phyloP scores from a whole-genome alignment of 2,888 invertebrate genomes.

The Mesoligia furuncula region DNA sequence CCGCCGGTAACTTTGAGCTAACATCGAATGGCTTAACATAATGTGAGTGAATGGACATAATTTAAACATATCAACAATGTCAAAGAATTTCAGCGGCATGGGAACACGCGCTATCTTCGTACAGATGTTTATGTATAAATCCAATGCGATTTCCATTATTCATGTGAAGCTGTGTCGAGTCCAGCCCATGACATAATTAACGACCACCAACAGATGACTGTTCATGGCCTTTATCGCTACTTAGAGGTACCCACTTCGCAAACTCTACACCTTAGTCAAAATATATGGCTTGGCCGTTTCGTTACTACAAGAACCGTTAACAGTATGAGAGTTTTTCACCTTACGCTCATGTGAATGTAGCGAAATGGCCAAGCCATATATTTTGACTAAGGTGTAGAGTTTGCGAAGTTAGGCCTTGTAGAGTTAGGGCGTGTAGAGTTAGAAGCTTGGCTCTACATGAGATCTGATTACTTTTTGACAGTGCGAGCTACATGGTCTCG shows the following conservation, averaged over 20 bases:
- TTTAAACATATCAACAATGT: background rate
- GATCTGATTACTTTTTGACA: too few species aligned
- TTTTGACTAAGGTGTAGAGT: too few species aligned
- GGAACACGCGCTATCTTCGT: constrained; percentile 2
- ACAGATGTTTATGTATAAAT: constrained; percentile 35
- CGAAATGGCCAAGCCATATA: too few species aligned
- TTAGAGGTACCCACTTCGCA: background rate
- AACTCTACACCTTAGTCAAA: too few species aligned
- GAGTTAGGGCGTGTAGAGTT: too few species aligned
- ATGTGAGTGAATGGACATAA: background rate
- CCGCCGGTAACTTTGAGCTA: background rate
- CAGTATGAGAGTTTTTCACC: too few species aligned
- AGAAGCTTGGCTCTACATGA: too few species aligned
- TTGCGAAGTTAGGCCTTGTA: too few species aligned
- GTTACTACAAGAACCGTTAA: too few species aligned
- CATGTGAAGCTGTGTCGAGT: constrained; percentile 50
- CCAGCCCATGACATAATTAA: constrained; percentile 63
- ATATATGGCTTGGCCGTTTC: too few species aligned
- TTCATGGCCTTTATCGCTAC: constrained; percentile 6
- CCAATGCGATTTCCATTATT: constrained; percentile 59
- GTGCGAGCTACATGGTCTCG: too few species aligned
- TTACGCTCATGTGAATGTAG: too few species aligned
- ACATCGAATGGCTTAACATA: background rate
- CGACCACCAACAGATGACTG: constrained; percentile 38
- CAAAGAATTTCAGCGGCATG: background rate